phyloP scores from a whole-genome alignment of 2,113 vertebrate genomes.

The Bufo bufo region DNA sequence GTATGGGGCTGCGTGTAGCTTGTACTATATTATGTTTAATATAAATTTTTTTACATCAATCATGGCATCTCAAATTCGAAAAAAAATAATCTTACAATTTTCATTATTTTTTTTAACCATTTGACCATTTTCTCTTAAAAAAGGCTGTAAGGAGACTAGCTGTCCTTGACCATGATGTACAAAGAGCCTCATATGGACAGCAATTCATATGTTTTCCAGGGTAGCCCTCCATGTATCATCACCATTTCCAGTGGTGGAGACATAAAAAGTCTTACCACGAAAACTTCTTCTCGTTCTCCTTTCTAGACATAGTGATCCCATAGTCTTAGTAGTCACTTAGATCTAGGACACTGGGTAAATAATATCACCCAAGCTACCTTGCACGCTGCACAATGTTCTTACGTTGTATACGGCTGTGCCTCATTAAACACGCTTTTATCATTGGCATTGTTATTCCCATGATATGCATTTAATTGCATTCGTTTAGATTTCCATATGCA shows the following conservation, averaged over 20 bases:
- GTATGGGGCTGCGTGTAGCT: too few species aligned
- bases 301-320: neutral
- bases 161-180: neutral
- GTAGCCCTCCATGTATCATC: neutral
- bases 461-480: neutral
- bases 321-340: neutral
- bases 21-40: too few species aligned
- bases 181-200: neutral
- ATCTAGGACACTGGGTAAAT: neutral
- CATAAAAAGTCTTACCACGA: too few species aligned
- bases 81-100: too few species aligned
- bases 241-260: neutral
- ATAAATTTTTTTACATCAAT: too few species aligned
- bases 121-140: neutral
- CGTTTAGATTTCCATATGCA: conserved; percentile 23
- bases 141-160: neutral
- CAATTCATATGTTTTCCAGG: neutral
- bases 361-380: neutral
- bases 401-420: neutral
- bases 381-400: neutral
- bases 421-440: neutral
- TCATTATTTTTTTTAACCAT: neutral
- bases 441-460: neutral
- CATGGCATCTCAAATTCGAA: too few species aligned
- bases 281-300: neutral